Evolutionary conservation across 2,113 vertebrate species (phyloP).

Genomic region (Alligator mississippiensis): DNA sequence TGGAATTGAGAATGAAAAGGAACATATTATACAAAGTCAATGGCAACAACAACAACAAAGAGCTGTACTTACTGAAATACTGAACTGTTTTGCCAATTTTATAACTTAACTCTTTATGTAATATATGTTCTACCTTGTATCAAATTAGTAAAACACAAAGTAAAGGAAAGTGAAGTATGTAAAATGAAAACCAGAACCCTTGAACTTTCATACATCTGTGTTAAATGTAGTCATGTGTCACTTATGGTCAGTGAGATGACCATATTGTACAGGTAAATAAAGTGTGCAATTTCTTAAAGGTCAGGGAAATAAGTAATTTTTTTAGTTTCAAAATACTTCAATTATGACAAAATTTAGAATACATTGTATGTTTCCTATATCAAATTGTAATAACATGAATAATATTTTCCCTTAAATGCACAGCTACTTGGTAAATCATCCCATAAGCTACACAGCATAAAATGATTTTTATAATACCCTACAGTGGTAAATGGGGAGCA

Average conservation of each 20-base stretch:
- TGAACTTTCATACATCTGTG: not conserved
- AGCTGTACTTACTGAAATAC: not conserved
- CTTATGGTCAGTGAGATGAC: not conserved
- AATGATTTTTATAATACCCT: not conserved
- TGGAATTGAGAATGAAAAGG: slow-evolving; percentile 31
- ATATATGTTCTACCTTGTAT: not conserved
- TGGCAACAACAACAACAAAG: not conserved
- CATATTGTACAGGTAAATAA: not conserved
- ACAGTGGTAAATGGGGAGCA: not conserved
- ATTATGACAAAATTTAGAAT: not conserved
- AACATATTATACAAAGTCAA: slow-evolving; percentile 17
- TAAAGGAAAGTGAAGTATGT: not conserved
- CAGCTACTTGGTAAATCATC: not conserved
- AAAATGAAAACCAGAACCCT: not conserved
- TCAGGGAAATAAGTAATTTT: not conserved
- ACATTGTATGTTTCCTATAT: not conserved
- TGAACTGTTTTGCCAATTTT: not conserved
- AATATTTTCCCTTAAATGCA: not conserved
- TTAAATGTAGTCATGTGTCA: not conserved
- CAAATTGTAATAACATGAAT: not conserved
- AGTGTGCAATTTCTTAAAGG: not conserved
- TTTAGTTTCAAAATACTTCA: not conserved
- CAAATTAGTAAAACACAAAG: not conserved
- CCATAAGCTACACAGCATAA: not conserved
- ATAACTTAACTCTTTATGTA: slow-evolving; percentile 23